Conservation (phyloP, 2,888 invertebrate genomes). For the Metellina segmentata region DNA sequence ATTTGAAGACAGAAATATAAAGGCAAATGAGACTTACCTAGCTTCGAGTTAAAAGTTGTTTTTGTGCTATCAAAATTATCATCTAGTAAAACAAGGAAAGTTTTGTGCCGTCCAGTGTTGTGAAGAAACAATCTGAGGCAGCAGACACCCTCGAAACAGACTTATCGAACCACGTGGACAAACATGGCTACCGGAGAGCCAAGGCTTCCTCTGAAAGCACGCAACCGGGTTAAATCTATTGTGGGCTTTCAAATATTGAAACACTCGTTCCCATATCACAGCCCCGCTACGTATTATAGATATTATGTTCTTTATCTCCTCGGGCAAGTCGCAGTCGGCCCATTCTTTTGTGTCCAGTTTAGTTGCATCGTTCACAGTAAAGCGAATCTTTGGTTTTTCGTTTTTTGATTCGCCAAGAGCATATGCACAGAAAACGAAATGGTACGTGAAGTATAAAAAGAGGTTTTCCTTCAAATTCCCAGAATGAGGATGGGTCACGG, state of each 20-base stretch:
- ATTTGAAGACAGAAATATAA: too few species aligned
- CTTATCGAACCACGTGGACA: not conserved
- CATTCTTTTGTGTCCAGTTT: constrained; percentile 1
- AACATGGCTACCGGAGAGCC: not conserved
- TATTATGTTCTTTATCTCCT: constrained; percentile 23
- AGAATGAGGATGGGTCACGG: not conserved
- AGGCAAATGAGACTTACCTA: too few species aligned
- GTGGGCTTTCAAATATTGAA: constrained; percentile 24
- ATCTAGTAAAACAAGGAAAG: too few species aligned
- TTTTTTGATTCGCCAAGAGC: not conserved
- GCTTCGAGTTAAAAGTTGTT: too few species aligned
- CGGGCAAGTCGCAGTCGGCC: not conserved
- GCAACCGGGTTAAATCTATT: constrained; percentile 17
- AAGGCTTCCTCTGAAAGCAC: not conserved
- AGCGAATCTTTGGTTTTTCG: not conserved
- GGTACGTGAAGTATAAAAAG: not conserved
- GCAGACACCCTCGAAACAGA: too few species aligned
- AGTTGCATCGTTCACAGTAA: not conserved
- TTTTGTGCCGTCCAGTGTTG: too few species aligned
- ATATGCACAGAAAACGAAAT: not conserved
- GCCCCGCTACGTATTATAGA: constrained; percentile 22
- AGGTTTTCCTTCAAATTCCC: not conserved
- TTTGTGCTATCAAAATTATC: too few species aligned
- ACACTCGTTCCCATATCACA: constrained; percentile 23
- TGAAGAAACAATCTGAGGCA: too few species aligned